Percentiles rank a stretch among this genome's conserved stretches.
Conservation (phyloP, 2,797 vertebrate genomes). For the Cichlasoma orientale region DNA sequence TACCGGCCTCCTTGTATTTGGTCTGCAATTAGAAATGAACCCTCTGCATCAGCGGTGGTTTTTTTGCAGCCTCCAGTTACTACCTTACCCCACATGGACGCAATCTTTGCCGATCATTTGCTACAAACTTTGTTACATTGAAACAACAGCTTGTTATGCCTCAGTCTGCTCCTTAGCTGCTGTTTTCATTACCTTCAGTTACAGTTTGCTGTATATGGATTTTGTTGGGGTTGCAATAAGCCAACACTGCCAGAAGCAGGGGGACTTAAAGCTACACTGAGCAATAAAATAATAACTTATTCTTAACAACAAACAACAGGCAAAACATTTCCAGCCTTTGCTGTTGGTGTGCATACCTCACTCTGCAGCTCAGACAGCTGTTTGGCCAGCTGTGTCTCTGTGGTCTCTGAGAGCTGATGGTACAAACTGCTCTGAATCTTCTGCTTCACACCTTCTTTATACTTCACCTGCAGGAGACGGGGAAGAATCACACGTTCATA, state of each 20-base stretch:
- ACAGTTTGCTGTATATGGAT: background rate
- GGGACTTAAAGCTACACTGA: background rate
- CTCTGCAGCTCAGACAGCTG: constrained; percentile 73
- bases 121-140: background rate
- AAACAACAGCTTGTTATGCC: background rate
- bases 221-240: background rate
- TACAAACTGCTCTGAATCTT: constrained; percentile 64
- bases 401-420: constrained; percentile 70
- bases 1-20: constrained; percentile 87
- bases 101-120: background rate
- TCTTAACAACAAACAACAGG: background rate
- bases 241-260: background rate
- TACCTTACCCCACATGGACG: background rate
- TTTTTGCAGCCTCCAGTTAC: rapidly evolving
- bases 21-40: constrained; percentile 63
- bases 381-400: constrained; percentile 71
- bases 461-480: constrained; percentile 81
- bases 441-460: constrained; percentile 84
- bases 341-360: constrained; percentile 30
- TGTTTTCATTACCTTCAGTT: background rate
- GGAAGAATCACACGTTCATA: background rate
- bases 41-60: background rate
- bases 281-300: background rate
- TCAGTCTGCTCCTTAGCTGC: rapidly evolving
- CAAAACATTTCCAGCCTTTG: background rate